Evolutionary conservation across 2,113 vertebrate genomes (phyloP), one percentile per base, ranked within the genome.

Genomic region (Callospermophilus lateralis): DNA sequence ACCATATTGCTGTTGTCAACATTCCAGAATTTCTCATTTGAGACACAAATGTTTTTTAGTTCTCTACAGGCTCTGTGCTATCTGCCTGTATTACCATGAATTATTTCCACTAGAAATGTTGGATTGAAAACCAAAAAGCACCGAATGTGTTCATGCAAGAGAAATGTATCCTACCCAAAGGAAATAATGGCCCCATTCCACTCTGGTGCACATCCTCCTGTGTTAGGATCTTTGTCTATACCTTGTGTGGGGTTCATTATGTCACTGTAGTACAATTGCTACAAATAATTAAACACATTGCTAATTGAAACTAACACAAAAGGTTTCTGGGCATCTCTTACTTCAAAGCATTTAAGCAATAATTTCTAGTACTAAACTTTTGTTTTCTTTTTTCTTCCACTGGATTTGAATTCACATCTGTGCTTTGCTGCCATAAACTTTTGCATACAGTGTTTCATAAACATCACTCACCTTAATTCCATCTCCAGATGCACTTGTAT

Each of bases 61-160:
- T 96, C 42, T 89, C 91, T 89, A 91, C 84, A 90, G 86, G 83
- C 74, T 84, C 68, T 48, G 20, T 96, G 77, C 83, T 96, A 90
- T 94, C 90, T 96, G 97, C 88, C 86, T 97, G 4, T 53, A 97
- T 98, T 97, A 95, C 74, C 97, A 97, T 97, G 97, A 97, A 97
- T 97, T 97, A 97, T 93, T 97, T 97, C 95, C 97, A 89, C 95
- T 91, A 80, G 94, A 96, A 97, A 96, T 96, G 68, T 74, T 12
- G 39, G 84, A 94, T 53, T 79, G 68, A 83, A 94, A 94, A 98
- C 96, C 88, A 90, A 91, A 97, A 95, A 86, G 22, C 68, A 76
- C 85, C 19, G 5, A 42, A 16, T 95, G 63, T 93, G 96, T 97
- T 96, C 70, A 83, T 94, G 90, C 73, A 95, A 77, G 28, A 97